Base-by-base conservation (phyloP, 2,797 vertebrate genomes). In the Fistularia tabacaria region DNA sequence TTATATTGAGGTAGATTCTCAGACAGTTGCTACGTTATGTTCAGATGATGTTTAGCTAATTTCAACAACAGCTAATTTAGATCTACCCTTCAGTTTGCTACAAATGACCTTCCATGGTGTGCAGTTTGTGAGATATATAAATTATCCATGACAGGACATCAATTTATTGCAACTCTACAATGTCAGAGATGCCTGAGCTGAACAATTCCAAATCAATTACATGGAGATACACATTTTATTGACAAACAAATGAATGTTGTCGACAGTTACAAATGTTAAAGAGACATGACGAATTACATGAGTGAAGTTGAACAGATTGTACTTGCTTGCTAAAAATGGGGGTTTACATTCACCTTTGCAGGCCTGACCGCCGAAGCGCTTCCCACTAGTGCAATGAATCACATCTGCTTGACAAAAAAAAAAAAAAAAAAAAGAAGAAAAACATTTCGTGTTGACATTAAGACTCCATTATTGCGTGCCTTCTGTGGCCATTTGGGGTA, bases 381-480 rank as follows among this genome's bases (percentile, higher is more conserved):
- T 72, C 14, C 52, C 49, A 59, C 69, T 77, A 86, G 81, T 86
- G 85, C 81, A 85, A 86, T 76, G 51, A 77, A 66, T 73, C 52
- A 1, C 14, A 64, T 64, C 67, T 54, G 61, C 46, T 57, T 13
- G 51, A 70, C 15, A 7, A 59, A 53, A 42, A 25, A 25, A 25
- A 25, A 25, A 5, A 5, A 25, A 25, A 25, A 25, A 25, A 25
- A 25, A 25, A n/a, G n/a, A n/a, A n/a, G n/a, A 74, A 74, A 10
- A 36, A 54, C 38, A 54, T 9, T 49, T 62, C 56, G 46, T 51
- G 12, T 64, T 71, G 77, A 73, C 73, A 79, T 80, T 79, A 84
- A 81, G 83, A 86, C 73, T 77, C 64, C 51, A 68, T 73, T 73
- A 83, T 78, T 84, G 38, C 36, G 83, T 71, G 81, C 62, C 83